Percentiles rank a stretch among this genome's conserved stretches.
Conservation (phyloP, 2,888 invertebrate species). For the Drosophila monieri region DNA sequence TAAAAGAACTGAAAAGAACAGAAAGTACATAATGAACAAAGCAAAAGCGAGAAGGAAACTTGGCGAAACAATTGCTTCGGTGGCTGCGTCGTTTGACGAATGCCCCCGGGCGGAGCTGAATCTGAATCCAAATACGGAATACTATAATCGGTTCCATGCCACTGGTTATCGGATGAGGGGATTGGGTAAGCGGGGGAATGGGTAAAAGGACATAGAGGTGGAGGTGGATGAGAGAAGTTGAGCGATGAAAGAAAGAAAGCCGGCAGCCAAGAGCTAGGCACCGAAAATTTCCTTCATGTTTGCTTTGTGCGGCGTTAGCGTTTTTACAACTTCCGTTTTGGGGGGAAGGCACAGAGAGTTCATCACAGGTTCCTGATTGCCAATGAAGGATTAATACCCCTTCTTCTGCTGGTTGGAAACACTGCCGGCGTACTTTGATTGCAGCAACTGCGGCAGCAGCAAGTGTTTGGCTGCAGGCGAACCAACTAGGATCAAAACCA, state of each 20-base stretch:
- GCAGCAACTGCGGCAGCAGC: slow-evolving; percentile 46
- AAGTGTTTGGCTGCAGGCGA: slow-evolving; percentile 63
- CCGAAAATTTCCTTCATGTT: slow-evolving; percentile 61
- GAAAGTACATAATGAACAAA: slow-evolving; percentile 61
- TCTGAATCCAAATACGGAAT: slow-evolving; percentile 69
- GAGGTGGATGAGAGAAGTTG: not conserved
- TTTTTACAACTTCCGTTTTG: slow-evolving; percentile 76
- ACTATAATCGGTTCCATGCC: slow-evolving; percentile 81
- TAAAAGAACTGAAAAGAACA: slow-evolving; percentile 23
- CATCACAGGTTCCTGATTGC: slow-evolving; percentile 77
- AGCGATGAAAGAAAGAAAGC: slow-evolving; percentile 51
- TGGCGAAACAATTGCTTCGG: slow-evolving; percentile 70
- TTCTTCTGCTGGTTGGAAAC: slow-evolving; percentile 48
- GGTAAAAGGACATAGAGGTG: slow-evolving; percentile 4
- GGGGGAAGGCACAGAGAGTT: slow-evolving; percentile 46
- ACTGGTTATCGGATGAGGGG: slow-evolving; percentile 54
- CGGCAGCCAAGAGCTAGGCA: slow-evolving; percentile 47
- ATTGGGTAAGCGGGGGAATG: not conserved
- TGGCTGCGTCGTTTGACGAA: slow-evolving; percentile 72
- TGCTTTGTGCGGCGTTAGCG: slow-evolving; percentile 76
- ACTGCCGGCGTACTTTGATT: slow-evolving; percentile 59
- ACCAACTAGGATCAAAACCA: slow-evolving; percentile 33
- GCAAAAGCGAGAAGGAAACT: slow-evolving; percentile 50
- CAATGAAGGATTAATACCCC: slow-evolving; percentile 74
- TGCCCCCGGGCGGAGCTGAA: slow-evolving; percentile 61